Evolutionary conservation across 2,797 vertebrate species (phyloP).

Genomic region (Malacoctenus gilli): DNA sequence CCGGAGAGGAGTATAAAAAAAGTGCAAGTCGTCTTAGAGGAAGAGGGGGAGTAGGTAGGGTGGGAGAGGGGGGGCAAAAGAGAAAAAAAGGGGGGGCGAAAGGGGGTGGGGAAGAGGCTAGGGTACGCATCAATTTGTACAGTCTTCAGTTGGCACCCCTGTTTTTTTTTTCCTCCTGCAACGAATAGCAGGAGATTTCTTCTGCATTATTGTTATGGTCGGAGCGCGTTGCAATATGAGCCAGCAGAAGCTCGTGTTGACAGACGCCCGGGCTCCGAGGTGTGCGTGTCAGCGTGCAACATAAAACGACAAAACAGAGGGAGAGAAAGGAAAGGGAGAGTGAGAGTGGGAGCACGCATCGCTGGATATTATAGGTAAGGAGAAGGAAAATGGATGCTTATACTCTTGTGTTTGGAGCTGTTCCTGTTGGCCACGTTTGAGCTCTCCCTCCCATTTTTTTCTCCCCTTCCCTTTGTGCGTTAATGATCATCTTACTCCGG

Average conservation of each 20-base stretch:
- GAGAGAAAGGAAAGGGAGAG: slow-evolving; percentile 68
- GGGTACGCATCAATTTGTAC: slow-evolving; percentile 86
- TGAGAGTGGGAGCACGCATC: slow-evolving; percentile 79
- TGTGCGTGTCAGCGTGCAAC: slow-evolving; percentile 79
- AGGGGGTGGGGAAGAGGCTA: slow-evolving; percentile 78
- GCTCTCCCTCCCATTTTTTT: slow-evolving; percentile 65
- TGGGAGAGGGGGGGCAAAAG: slow-evolving; percentile 46
- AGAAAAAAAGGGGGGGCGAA: slow-evolving; percentile 61
- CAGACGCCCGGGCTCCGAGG: slow-evolving; percentile 69
- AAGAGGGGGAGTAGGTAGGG: slow-evolving; percentile 70
- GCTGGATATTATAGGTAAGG: slow-evolving; percentile 85
- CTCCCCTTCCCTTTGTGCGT: slow-evolving; percentile 73
- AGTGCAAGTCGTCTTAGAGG: slow-evolving; percentile 82
- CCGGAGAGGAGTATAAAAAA: slow-evolving; percentile 65
- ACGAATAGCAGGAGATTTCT: slow-evolving; percentile 72
- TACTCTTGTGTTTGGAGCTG: slow-evolving; percentile 62
- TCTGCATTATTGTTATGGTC: slow-evolving; percentile 77
- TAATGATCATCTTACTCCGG: slow-evolving; percentile 59
- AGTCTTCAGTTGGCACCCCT: slow-evolving; percentile 83
- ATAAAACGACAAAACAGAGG: slow-evolving; percentile 70
- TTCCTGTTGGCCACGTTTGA: slow-evolving; percentile 73
- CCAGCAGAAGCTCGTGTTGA: slow-evolving; percentile 66
- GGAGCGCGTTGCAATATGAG: slow-evolving; percentile 77
- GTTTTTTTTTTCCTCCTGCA: slow-evolving; percentile 67
- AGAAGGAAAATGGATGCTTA: slow-evolving; percentile 80